A percentile compares a stretch with the other conserved stretches of the same genome.
phyloP scores from a whole-genome alignment of 1,140 invertebrate genomes.

The Atopsyche davidsoni region DNA sequence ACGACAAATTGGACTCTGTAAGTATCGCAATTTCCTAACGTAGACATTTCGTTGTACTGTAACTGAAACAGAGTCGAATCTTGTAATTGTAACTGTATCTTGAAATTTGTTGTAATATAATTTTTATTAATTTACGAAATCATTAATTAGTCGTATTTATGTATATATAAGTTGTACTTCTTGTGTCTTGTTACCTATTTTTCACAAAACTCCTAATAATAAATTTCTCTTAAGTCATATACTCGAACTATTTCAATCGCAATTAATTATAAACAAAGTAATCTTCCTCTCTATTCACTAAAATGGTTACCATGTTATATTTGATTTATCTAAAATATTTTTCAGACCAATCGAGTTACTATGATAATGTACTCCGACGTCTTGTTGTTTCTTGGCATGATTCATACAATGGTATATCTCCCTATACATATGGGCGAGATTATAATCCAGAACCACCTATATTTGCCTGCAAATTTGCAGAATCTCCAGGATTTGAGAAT shows the following conservation, averaged over 20 bases:
- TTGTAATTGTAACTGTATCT: too few relatives aligned
- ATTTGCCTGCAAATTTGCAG: conserved; percentile 60
- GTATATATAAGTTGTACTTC: too few relatives aligned
- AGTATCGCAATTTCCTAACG: conserved; percentile 22
- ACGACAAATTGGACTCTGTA: conserved; percentile 44
- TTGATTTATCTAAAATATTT: conserved; percentile 3
- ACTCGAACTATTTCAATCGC: too few relatives aligned
- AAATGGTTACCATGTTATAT: too few relatives aligned
- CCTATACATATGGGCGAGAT: conserved; percentile 36
- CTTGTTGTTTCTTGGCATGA: conserved; percentile 45
- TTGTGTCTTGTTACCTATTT: too few relatives aligned
- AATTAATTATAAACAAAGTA: neutral
- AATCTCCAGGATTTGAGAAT: conserved; percentile 55
- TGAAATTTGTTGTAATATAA: too few relatives aligned
- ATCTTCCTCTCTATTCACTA: too few relatives aligned
- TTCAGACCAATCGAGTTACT: conserved; percentile 43
- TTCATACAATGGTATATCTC: conserved; percentile 50
- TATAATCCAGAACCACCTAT: conserved; percentile 54
- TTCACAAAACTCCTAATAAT: too few relatives aligned
- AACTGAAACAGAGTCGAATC: too few relatives aligned
- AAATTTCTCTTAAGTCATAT: too few relatives aligned
- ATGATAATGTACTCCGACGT: conserved; percentile 44
- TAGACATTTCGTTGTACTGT: too few relatives aligned
- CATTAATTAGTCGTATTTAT: too few relatives aligned
- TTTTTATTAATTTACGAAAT: conserved; percentile 1